These are phyloP conservation scores for Felis chaus DNA, from an alignment of 2,113 vertebrate species.

Conservation along the genomic window DNA sequence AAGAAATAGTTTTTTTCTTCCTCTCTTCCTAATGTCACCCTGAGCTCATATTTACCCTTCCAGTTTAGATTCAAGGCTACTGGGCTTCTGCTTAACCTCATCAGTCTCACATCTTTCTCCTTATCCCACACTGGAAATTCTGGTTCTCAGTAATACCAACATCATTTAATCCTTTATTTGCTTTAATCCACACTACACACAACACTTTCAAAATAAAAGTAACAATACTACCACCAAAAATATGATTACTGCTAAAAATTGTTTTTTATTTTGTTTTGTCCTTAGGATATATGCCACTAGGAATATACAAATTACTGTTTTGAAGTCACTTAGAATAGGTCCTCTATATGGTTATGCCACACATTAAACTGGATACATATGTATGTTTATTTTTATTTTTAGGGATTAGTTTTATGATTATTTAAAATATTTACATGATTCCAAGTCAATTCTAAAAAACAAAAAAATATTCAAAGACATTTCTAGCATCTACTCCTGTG, in stretches of 20 bases:
- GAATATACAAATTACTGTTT: not conserved
- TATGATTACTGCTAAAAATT: not conserved
- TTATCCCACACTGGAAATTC: not conserved
- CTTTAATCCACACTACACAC: not conserved
- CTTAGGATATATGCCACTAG: not conserved
- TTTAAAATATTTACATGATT: not conserved
- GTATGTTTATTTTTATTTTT: not conserved
- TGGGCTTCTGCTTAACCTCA: not conserved
- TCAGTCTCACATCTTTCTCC: not conserved
- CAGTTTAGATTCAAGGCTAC: not conserved
- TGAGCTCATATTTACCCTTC: not conserved
- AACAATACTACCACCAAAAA: not conserved
- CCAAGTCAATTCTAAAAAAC: not conserved
- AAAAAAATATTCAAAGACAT: not conserved
- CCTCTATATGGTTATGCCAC: not conserved
- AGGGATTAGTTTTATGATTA: not conserved
- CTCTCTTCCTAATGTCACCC: not conserved
- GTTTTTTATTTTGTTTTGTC: not conserved
- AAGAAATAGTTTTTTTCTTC: not conserved
- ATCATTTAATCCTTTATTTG: not conserved
- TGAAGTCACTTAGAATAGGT: not conserved
- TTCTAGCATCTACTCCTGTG: not conserved
- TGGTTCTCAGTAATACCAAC: not conserved
- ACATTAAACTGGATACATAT: not conserved
- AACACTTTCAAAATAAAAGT: not conserved